phyloP scores from a whole-genome alignment of 2,797 vertebrate genomes.

The Miichthys miiuy region DNA sequence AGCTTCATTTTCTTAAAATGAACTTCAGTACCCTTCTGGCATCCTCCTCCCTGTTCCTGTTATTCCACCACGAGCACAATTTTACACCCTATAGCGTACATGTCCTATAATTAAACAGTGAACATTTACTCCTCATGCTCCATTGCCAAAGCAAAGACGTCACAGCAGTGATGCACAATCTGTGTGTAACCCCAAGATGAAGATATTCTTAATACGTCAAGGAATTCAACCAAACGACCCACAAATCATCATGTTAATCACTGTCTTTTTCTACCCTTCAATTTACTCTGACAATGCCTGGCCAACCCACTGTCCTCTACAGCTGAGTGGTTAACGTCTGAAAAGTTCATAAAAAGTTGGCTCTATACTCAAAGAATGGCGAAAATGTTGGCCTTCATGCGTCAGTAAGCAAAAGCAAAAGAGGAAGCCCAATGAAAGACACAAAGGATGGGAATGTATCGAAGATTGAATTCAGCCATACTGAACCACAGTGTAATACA shows the following conservation, averaged over 20 bases:
- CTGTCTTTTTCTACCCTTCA: conserved; percentile 31
- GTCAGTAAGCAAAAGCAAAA: conserved; percentile 32
- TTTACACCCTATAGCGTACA: neutral
- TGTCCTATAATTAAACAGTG: conserved; percentile 36
- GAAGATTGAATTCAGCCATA: neutral
- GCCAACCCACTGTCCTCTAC: conserved; percentile 6
- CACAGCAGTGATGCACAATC: neutral
- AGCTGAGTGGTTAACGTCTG: conserved; percentile 12
- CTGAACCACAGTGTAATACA: conserved; percentile 18
- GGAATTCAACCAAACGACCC: conserved; percentile 15
- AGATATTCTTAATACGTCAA: conserved; percentile 9
- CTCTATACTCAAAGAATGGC: neutral
- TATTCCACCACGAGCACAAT: conserved; percentile 28
- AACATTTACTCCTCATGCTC: conserved; percentile 29
- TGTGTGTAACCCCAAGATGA: neutral
- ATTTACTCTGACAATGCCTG: conserved; percentile 21
- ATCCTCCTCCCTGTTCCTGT: neutral
- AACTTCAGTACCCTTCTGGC: conserved; percentile 12
- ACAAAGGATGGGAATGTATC: neutral
- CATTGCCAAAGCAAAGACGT: conserved; percentile 1
- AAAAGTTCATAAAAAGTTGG: conserved; percentile 25
- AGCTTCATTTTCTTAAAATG: neutral
- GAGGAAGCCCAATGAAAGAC: neutral
- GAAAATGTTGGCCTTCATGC: conserved; percentile 32
- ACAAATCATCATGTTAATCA: conserved; percentile 17